phyloP scores from a whole-genome alignment of 2,888 invertebrate genomes.

The Phytoseiulus persimilis region DNA sequence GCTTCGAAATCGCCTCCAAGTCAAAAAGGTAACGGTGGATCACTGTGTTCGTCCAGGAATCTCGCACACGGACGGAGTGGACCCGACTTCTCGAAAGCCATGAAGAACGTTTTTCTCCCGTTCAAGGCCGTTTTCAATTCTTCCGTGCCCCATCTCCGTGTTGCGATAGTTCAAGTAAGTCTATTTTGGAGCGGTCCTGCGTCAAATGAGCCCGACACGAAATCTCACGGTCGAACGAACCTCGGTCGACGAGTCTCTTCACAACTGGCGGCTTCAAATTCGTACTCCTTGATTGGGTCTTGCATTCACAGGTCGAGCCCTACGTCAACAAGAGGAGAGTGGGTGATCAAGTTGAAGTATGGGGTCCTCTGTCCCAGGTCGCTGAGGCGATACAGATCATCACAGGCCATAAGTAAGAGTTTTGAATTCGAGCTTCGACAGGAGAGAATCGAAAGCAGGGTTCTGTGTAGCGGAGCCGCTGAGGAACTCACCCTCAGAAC shows the following conservation, averaged over 20 bases:
- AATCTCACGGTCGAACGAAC: too few relatives aligned
- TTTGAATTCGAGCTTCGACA: too few relatives aligned
- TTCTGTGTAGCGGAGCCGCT: too few relatives aligned
- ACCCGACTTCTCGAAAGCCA: not conserved
- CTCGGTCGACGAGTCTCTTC: too few relatives aligned
- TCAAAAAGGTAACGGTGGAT: too few relatives aligned
- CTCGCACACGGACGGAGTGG: not conserved
- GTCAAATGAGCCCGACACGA: too few relatives aligned
- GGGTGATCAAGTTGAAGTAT: not conserved
- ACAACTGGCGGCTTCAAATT: too few relatives aligned
- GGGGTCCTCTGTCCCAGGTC: not conserved
- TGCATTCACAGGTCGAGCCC: not conserved
- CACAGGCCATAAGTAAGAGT: not conserved
- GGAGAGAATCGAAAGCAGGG: too few relatives aligned
- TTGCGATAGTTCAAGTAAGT: not conserved
- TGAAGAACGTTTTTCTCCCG: not conserved
- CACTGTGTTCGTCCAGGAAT: too few relatives aligned
- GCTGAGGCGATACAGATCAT: not conserved
- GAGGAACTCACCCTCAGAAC: too few relatives aligned
- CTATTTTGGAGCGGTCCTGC: not conserved
- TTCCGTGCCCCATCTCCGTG: not conserved
- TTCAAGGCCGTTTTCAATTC: not conserved
- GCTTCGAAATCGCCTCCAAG: too few relatives aligned
- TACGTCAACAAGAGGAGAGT: not conserved
- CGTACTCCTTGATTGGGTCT: not conserved